Evolutionary conservation across 1,140 invertebrate species (phyloP).

Genomic region (Harlomillsia oculata): DNA sequence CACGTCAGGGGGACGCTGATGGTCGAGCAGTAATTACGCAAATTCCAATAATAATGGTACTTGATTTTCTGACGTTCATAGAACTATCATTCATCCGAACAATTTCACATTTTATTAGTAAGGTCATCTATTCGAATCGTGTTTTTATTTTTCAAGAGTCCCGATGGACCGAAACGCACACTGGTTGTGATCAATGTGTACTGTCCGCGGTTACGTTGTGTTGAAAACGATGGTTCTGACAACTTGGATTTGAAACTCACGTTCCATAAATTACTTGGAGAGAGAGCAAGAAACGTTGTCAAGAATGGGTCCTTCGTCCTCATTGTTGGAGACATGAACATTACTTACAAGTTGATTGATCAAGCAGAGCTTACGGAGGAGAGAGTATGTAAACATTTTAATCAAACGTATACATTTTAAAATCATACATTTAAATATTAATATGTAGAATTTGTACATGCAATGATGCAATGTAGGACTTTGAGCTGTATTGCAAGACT

Average conservation of each 20-base stretch:
- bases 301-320: conserved; percentile 45
- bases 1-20: conserved; percentile 44
- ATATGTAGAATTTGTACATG: too few relatives aligned
- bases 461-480: too few relatives aligned
- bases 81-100: too few relatives aligned
- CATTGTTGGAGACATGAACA: conserved; percentile 50
- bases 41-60: conserved; percentile 37
- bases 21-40: conserved; percentile 47
- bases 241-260: conserved; percentile 42
- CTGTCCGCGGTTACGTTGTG: conserved; percentile 46
- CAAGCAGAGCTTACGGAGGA: conserved; percentile 40
- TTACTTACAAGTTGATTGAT: conserved; percentile 44
- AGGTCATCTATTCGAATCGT: background rate
- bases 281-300: conserved; percentile 42
- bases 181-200: conserved; percentile 49
- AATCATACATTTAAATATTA: background rate
- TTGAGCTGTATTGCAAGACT: conserved; percentile 36
- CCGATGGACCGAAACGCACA: conserved; percentile 32
- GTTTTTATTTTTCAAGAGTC: conserved; percentile 7
- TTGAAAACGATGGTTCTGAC: conserved; percentile 41
- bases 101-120: background rate
- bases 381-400: background rate
- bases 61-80: conserved; percentile 11
- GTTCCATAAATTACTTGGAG: conserved; percentile 46
- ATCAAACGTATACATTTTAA: background rate